Base-by-base conservation (phyloP, 2,888 invertebrate genomes). In the Timema cristinae region DNA sequence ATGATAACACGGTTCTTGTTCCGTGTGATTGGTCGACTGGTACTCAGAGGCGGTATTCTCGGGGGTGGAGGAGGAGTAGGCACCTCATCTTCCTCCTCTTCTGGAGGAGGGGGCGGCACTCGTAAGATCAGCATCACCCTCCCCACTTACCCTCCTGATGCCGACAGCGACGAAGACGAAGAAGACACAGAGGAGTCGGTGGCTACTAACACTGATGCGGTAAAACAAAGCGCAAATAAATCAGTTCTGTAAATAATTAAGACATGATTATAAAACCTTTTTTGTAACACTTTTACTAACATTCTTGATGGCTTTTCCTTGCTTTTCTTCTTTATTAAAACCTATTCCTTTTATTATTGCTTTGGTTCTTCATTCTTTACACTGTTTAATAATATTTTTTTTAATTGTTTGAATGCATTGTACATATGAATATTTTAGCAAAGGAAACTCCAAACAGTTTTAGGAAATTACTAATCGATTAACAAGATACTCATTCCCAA, bases 11-110 rank as follows among this genome's bases (percentile, higher is more conserved):
- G 89, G 81, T 85, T 87, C 82, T 83, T 93, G 79, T 88, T 94
- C 83, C 88, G 91, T 79, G 86, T 90, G 75, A 87, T 94, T 80
- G 93, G 93, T 67, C 90, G 93, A 59, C 86, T 89, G 73, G 84
- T 94, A 77, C 85, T 92, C 76, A 85, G 88, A 75, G 85, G 86
- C 74, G 86, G 88, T 79, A 70, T 72, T 49, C 84, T 90, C 73
- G 86, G 84, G 61, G 81, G 80, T 71, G 84, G 84, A 74, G 85
- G 85, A 67, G 84, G 80, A 77, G 80, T 83, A 10, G 70, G 68
- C 66, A 48, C 71, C 52, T 68, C 73, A 68, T 69, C 72, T 50
- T 69, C 73, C 47, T 67, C 67, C 50, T 75, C 69, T 74, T 66
- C 71, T 73, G 74, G 68, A 75, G 73, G 73, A 48, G 77, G 76